A percentile compares a stretch with the other conserved stretches of the same genome.
These are phyloP conservation scores for Venustaconcha ellipsiformis DNA, from an alignment of 1,140 invertebrate species.

Conservation along the genomic window DNA sequence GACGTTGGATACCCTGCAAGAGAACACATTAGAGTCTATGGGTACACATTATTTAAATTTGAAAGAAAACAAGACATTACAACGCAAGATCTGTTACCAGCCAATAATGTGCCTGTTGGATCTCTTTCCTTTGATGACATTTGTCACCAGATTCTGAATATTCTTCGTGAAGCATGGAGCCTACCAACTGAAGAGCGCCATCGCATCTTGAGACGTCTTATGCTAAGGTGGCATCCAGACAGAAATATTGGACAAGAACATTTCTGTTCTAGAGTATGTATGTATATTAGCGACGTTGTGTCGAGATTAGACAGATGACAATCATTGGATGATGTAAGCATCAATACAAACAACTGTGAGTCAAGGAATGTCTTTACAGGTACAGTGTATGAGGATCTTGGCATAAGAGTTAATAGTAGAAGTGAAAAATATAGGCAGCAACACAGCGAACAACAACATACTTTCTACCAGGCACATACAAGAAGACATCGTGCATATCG, in stretches of 20 bases:
- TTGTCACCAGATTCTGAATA: conserved; percentile 28
- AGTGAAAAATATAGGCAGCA: too few species aligned
- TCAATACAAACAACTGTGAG: too few species aligned
- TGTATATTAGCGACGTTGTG: conserved; percentile 31
- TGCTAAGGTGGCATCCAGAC: conserved; percentile 60
- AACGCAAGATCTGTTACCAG: background rate
- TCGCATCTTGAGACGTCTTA: conserved; percentile 49
- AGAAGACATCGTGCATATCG: too few species aligned
- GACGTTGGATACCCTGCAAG: too few species aligned
- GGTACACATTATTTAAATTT: conserved; percentile 45
- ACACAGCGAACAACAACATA: too few species aligned
- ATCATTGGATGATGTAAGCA: too few species aligned
- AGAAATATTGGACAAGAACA: conserved; percentile 47
- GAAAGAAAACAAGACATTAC: conserved; percentile 11
- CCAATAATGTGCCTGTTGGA: background rate
- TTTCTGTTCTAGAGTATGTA: conserved; percentile 37
- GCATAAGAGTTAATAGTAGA: too few species aligned
- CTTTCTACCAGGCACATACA: too few species aligned
- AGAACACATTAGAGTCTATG: background rate
- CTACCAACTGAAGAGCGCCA: conserved; percentile 40
- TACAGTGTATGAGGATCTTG: too few species aligned
- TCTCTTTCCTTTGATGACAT: conserved; percentile 7
- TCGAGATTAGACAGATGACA: conserved; percentile 16
- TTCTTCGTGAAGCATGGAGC: conserved; percentile 42
- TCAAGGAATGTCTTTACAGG: too few species aligned